phyloP scores from a whole-genome alignment of 1,140 invertebrate genomes.

The Anastrepha obliqua region DNA sequence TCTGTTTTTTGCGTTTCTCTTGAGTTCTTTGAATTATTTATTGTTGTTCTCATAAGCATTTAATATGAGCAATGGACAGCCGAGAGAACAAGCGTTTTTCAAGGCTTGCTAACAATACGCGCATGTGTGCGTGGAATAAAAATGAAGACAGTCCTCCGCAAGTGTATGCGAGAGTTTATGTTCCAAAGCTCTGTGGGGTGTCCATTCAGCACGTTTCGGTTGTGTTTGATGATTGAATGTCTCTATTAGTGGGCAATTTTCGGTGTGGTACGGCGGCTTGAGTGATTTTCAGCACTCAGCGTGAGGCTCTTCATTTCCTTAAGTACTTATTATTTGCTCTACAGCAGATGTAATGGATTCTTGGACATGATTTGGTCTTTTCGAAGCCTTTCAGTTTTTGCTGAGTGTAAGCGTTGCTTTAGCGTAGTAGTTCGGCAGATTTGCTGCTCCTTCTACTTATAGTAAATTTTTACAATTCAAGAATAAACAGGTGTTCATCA shows the following conservation, averaged over 20 bases:
- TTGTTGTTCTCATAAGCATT: neutral
- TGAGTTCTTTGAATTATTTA: neutral
- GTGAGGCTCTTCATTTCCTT: neutral
- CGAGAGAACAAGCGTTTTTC: neutral
- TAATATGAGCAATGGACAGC: neutral
- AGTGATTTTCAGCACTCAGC: neutral
- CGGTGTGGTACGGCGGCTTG: neutral
- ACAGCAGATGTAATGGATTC: no score
- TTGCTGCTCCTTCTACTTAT: no score
- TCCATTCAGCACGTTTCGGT: slow-evolving; percentile 35
- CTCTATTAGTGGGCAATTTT: slow-evolving; percentile 43
- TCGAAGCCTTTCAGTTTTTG: no score
- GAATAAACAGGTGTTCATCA: no score
- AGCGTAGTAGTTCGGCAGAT: no score
- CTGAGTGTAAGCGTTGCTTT: no score
- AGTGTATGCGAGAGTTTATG: neutral
- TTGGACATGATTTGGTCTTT: no score
- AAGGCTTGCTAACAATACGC: neutral
- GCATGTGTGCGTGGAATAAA: neutral
- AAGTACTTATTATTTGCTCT: neutral
- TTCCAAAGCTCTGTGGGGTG: slow-evolving; percentile 35
- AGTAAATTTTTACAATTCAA: no score
- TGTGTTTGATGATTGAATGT: slow-evolving; percentile 37
- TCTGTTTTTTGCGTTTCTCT: neutral
- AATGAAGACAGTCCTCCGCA: slow-evolving; percentile 25